Percentiles rank a stretch among this genome's conserved stretches.
Conservation (phyloP, 2,888 invertebrate genomes). For the Trachelus stipa region DNA sequence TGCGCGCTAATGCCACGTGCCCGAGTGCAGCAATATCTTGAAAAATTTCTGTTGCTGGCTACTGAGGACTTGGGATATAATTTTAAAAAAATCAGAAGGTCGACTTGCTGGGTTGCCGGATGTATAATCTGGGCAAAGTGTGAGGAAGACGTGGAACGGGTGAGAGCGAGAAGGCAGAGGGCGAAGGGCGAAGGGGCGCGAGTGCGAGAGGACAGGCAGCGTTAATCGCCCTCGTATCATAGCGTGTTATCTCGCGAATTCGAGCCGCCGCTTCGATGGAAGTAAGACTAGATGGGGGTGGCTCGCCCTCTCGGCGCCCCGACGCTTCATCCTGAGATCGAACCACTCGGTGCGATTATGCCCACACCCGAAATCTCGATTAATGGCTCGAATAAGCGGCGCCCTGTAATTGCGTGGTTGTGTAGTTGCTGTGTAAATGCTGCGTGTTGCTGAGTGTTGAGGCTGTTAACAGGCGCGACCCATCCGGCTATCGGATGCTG, state of each 20-base stretch:
- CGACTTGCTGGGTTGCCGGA: too few species aligned
- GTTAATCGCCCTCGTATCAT: constrained; percentile 40
- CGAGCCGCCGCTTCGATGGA: constrained; percentile 10
- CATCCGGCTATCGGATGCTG: too few species aligned
- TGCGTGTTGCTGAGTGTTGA: not conserved
- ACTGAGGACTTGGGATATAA: too few species aligned
- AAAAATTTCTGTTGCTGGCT: too few species aligned
- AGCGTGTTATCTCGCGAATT: constrained; percentile 41
- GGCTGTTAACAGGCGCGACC: too few species aligned
- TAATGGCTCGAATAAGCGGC: constrained; percentile 23
- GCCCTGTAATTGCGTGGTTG: not conserved
- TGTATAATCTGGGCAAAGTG: too few species aligned
- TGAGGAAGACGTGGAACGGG: too few species aligned
- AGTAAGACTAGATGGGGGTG: constrained; percentile 10
- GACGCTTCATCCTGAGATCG: constrained; percentile 31
- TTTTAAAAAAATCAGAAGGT: too few species aligned
- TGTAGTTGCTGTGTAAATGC: not conserved
- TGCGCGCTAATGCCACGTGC: too few species aligned
- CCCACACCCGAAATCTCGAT: constrained; percentile 28
- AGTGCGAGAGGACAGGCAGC: not conserved
- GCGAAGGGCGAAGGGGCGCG: too few species aligned
- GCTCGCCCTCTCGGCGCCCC: not conserved
- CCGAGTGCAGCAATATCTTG: too few species aligned
- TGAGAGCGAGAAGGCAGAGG: too few species aligned
- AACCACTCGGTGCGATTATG: constrained; percentile 34